Conservation (phyloP, 2,113 vertebrate genomes). For the Anthoscopus minutus region DNA sequence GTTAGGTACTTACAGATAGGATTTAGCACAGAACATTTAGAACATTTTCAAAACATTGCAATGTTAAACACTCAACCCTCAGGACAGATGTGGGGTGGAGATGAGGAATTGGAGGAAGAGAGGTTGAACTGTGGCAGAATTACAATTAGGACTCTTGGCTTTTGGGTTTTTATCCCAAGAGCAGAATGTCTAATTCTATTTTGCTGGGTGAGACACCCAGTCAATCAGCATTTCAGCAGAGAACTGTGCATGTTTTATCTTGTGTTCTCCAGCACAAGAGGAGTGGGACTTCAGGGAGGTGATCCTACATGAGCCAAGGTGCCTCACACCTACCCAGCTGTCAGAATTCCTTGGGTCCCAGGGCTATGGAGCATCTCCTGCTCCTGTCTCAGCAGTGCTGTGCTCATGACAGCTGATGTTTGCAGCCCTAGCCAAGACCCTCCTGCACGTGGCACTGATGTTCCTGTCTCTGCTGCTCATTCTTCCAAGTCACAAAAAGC, state of each 20-base stretch:
- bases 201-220: not conserved
- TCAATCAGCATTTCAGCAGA: not conserved
- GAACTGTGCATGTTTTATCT: not conserved
- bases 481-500: not conserved
- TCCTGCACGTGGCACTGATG: not conserved
- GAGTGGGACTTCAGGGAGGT: not conserved
- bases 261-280: not conserved
- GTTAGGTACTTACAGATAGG: not conserved
- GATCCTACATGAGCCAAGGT: not conserved
- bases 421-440: not conserved
- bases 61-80: not conserved
- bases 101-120: not conserved
- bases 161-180: not conserved
- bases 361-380: not conserved
- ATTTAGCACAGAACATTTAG: conserved; percentile 1
- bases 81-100: not conserved
- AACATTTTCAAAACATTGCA: not conserved
- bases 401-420: not conserved
- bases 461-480: not conserved
- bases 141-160: not conserved
- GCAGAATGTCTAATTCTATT: not conserved
- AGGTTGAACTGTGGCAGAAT: not conserved
- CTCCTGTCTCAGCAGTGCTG: not conserved
- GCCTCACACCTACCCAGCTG: not conserved
- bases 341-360: not conserved